Base-by-base conservation (phyloP, 2,797 vertebrate species). In the Phataginus tetradactyla region DNA sequence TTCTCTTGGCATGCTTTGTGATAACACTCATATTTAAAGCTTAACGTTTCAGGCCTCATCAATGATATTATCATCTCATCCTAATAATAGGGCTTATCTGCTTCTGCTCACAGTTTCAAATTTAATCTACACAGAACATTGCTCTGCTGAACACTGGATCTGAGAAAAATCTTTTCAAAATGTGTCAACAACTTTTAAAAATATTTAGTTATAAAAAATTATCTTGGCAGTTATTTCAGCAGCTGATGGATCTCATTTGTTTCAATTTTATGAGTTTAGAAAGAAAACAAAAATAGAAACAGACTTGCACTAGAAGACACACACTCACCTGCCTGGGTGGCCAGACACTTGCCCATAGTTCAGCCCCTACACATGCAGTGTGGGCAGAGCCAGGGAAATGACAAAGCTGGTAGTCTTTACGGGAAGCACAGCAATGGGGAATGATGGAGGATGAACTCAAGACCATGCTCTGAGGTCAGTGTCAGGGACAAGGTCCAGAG, bases 341-440 rank as follows among this genome's bases (percentile, higher is more conserved):
- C 90, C 93, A 97, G 96, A 97, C 80, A 97, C 91, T 89, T 98
- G 93, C 86, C 94, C 95, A 96, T 42, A 96, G 83, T 95, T 96
- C 86, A 97, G 96, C 71, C 91, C 91, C 86, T 86, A 91, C 79
- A 96, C 96, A 97, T 95, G 91, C 89, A 96, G 79, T 86, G 39
- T 95, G 89, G 95, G 91, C 78, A 96, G 64, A 91, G 91, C 86
- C 96, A 91, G 80, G 95, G 49, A 95, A 95, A 97, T 90, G 85
- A 95, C 72, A 96, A 85, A 96, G 95, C 86, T 78, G 86, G 84
- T 17, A 77, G 89, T 94, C 53, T 91, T 92, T 96, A 93, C 4
- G 3, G 81, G 74, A 93, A 92, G 93, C 93, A 92, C 85, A 90
- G 55, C 11, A 18, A 91, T 83, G 69, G 57, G 81, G n/a, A 85